Evolutionary conservation across 1,140 invertebrate genomes (phyloP), one percentile per base, ranked within the genome.

Genomic region (Drosophila paulistorum): DNA sequence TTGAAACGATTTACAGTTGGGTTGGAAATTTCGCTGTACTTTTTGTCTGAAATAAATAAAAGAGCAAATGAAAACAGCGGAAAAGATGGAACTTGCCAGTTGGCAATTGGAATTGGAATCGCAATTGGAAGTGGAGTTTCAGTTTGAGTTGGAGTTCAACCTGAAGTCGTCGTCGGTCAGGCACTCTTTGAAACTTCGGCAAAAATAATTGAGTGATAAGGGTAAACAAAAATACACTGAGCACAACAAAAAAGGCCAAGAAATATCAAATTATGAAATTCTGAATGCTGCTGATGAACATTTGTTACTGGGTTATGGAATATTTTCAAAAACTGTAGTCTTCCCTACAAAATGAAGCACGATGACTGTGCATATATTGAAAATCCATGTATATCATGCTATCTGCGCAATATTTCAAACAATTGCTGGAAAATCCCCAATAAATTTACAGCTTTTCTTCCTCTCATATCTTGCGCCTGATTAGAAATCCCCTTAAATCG

Each of bases 1-100:
- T 67, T 65, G 33, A 71, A 61, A 68, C 64, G 42, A 13, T 14
- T 23, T 68, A 68, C 9, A 26, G 33, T 33, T 58, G n/a, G 45
- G 45, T 51, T 51, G 45, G 14, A 51, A 23, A 51, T 51, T 51
- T 51, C 20, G 9, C 45, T 23, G 45, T 51, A 51, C 45, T 51
- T 23, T 51, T 51, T 20, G 17, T 23, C 17, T 23, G 17, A 20
- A 51, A 51, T 11, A 11, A 51, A 51, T 14, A 17, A 48, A 51
- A 51, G 45, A 51, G 45, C 45, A 51, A 58, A 58, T 35, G 55
- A 33, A 58, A 58, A 58, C 55, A 58, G 45, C 17, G 45, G 45
- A 51, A 51, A 23, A 51, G 45, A 23, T 51, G 45, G 45, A 51
- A 51, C 45, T 51, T 51, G 45, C 17, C 45, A 23, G 45, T 51